Conservation (phyloP, 2,113 vertebrate species). For the Prunella fulvescens region DNA sequence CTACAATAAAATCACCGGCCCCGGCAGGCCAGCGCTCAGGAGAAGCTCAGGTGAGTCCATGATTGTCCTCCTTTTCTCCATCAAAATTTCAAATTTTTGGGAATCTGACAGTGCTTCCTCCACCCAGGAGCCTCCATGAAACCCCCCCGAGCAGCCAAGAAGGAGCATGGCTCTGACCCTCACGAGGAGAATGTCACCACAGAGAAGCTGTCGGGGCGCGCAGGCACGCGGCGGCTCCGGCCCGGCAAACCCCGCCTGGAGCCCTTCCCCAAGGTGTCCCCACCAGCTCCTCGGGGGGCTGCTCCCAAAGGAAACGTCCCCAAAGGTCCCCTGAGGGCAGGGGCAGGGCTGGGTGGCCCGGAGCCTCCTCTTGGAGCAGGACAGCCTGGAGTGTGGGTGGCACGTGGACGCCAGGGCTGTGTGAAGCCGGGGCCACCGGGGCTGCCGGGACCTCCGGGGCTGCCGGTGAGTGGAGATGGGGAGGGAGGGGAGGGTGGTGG, state of each 20-base stretch:
- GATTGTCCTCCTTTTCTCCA: not conserved
- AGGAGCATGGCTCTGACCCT: constrained; percentile 54
- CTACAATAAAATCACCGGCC: not conserved
- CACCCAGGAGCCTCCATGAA: not conserved
- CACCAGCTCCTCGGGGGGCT: not conserved
- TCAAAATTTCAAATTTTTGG: rapidly evolving
- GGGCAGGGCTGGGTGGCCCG: rapidly evolving
- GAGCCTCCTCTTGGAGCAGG: not conserved
- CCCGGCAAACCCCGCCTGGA: constrained; percentile 65
- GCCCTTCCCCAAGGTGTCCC: constrained; percentile 17
- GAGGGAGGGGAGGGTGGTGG: not conserved
- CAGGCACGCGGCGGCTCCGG: not conserved
- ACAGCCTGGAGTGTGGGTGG: not conserved
- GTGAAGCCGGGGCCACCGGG: constrained; percentile 70
- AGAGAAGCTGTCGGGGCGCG: constrained; percentile 55
- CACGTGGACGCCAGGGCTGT: constrained; percentile 4
- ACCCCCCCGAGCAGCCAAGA: constrained; percentile 40
- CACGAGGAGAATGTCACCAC: constrained; percentile 78
- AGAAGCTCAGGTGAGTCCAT: not conserved
- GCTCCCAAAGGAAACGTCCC: not conserved
- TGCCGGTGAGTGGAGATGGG: constrained; percentile 67
- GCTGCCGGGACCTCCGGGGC: constrained; percentile 72
- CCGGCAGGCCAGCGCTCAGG: not conserved
- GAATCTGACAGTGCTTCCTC: not conserved
- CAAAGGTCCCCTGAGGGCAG: not conserved